Percentiles rank a stretch among this genome's conserved stretches.
Evolutionary conservation across 2,113 vertebrate genomes (phyloP).

Genomic region (Megaceryle maxima): DNA sequence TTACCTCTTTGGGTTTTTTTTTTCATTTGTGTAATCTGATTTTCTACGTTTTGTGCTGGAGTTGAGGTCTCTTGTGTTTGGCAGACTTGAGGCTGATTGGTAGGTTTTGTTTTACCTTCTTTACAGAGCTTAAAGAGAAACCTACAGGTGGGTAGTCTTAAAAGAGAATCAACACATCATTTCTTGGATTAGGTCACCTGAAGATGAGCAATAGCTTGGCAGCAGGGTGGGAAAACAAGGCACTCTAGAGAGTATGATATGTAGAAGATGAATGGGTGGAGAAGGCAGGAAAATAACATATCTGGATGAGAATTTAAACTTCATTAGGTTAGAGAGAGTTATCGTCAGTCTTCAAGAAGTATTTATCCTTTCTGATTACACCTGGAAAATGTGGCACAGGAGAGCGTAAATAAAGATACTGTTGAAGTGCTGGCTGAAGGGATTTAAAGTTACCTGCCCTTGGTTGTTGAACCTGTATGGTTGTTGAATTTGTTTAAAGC

Average conservation of each 20-base stretch:
- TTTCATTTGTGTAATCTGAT: accelerated
- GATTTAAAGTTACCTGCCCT: background rate
- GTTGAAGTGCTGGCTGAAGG: background rate
- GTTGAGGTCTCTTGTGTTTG: background rate
- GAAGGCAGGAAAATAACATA: background rate
- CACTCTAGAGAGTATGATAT: background rate
- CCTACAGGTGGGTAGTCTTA: accelerated
- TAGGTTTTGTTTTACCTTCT: background rate
- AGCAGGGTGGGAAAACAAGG: background rate
- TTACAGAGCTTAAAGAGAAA: background rate
- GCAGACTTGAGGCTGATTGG: background rate
- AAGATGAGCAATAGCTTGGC: slow-evolving; percentile 23
- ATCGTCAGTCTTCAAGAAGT: background rate
- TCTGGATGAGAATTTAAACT: background rate
- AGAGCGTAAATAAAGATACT: background rate
- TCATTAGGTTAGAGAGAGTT: background rate
- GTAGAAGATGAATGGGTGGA: background rate
- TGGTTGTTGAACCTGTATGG: no score
- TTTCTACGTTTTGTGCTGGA: background rate
- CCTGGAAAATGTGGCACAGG: background rate
- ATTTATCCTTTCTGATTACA: background rate
- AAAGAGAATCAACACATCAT: background rate
- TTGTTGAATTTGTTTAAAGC: background rate
- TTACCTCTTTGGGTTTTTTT: background rate
- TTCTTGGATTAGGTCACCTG: background rate